Percentiles rank a stretch among this genome's conserved stretches.
phyloP scores from a whole-genome alignment of 30 jellyfish, hydroid and myxozoan genomes.

The Nemopilema nomurai region DNA sequence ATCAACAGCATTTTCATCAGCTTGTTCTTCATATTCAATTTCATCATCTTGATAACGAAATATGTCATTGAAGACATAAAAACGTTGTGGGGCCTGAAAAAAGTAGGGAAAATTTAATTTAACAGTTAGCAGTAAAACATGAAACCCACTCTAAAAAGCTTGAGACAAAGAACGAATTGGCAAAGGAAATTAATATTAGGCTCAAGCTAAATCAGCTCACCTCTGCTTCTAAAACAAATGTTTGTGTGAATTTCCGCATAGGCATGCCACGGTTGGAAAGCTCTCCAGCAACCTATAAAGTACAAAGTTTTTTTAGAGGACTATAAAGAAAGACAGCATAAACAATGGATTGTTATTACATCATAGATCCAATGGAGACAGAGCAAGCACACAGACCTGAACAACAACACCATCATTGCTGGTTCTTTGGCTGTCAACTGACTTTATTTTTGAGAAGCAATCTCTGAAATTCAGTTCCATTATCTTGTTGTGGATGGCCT shows the following conservation, averaged over 20 bases:
- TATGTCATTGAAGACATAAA: slow-evolving; percentile 83
- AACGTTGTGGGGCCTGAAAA: slow-evolving; percentile 80
- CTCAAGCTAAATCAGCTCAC: slow-evolving; percentile 18
- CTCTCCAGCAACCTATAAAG: slow-evolving; percentile 80
- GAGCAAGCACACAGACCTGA: slow-evolving; percentile 44
- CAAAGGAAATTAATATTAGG: no score
- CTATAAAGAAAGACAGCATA: neutral
- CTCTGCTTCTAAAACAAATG: slow-evolving; percentile 92
- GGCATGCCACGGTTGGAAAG: slow-evolving; percentile 85
- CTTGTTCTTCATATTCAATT: slow-evolving; percentile 82
- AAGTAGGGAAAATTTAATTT: neutral
- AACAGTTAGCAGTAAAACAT: neutral
- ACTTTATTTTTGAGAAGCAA: slow-evolving; percentile 76
- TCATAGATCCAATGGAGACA: no score
- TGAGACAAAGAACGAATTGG: neutral
- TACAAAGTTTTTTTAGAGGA: neutral
- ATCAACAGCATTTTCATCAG: slow-evolving; percentile 78
- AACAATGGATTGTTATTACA: neutral
- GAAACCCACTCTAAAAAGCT: no score
- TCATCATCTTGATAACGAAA: slow-evolving; percentile 95
- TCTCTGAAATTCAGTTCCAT: slow-evolving; percentile 79
- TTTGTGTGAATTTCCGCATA: slow-evolving; percentile 85
- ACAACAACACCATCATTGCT: slow-evolving; percentile 92
- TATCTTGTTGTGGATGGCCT: slow-evolving; percentile 87
- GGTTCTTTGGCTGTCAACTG: slow-evolving; percentile 94